These are phyloP conservation scores for Kryphioiulus occultus DNA, from an alignment of 2,888 invertebrate genomes.

Conservation along the genomic window DNA sequence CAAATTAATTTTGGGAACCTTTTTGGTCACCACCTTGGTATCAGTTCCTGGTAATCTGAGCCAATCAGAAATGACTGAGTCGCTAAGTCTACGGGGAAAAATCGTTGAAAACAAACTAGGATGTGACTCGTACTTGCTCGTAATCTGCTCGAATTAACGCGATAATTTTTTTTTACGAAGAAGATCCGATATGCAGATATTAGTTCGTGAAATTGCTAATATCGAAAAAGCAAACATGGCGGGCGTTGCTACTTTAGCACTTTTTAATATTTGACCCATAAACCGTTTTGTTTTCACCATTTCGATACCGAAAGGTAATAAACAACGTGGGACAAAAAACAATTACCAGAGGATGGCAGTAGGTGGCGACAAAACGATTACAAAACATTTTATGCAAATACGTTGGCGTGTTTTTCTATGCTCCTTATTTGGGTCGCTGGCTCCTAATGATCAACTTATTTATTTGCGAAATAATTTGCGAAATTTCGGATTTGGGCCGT, in stretches of 20 bases:
- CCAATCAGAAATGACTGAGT: neutral
- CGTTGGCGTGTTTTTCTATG: neutral
- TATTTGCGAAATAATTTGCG: neutral
- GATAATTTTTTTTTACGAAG: neutral
- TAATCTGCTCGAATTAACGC: neutral
- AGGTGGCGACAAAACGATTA: neutral
- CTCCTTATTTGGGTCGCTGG: neutral
- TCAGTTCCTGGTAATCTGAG: conserved; percentile 1
- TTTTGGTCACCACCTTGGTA: neutral
- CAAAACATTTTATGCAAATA: neutral
- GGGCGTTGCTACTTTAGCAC: neutral
- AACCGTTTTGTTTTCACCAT: conserved; percentile 14
- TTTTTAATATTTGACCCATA: neutral
- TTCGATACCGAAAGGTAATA: neutral
- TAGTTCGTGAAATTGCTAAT: neutral
- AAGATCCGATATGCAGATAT: neutral
- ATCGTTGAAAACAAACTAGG: neutral
- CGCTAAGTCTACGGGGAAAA: neutral
- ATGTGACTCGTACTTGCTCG: neutral
- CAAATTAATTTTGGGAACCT: neutral
- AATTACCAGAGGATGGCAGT: conserved; percentile 10
- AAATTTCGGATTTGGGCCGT: neutral
- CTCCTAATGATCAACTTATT: neutral
- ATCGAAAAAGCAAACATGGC: neutral
- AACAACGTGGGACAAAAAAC: neutral